Evolutionary conservation across 2,797 vertebrate genomes (phyloP), one percentile per base, ranked within the genome.

Genomic region (Oceanodroma leucorhoa): DNA sequence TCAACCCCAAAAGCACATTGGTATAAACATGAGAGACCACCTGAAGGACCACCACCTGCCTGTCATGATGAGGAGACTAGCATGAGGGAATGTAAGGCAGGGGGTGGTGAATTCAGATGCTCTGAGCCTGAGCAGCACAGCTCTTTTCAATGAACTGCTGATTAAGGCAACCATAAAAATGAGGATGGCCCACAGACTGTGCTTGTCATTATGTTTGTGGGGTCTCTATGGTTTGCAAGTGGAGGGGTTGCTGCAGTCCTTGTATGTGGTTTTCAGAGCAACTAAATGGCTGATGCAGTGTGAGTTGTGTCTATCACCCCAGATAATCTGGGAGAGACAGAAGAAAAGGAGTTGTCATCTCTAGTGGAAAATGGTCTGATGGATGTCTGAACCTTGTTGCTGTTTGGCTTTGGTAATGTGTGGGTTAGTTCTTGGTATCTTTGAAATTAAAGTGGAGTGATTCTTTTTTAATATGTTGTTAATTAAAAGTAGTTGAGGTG

Each of bases 201-300:
- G 5, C 2, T 2, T 3, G 0, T 13, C 1, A 4, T 1, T 6
- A 0, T 16, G 6, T 2, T 0, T 45, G 50, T 3, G 1, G 3
- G 3, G 0, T 8, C 0, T 57, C 1, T 50, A 19, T 65, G 24
- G 7, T 29, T 55, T 88, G 14, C 0, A n/a, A 8, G 0, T 0
- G 21, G 29, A 17, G 11, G 14, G 4, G 10, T 19, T 80, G 36
- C 6, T 77, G 9, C 5, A 51, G 14, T 0, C 5, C 3, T 62
- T 36, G 30, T 41, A 1, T 4, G 4, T 32, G 13, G 1, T 5
- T 34, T 70, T 72, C 40, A 45, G 40, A 40, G 2, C 6, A 43
- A 14, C 12, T 20, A 40, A 20, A 6, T 5, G 8, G 17, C 22
- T 80, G 36, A 4, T 60, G 34, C 1, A n/a, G 30, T 5, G 4